Conservation (phyloP, 2,113 vertebrate genomes). For the Myocastor coypus region DNA sequence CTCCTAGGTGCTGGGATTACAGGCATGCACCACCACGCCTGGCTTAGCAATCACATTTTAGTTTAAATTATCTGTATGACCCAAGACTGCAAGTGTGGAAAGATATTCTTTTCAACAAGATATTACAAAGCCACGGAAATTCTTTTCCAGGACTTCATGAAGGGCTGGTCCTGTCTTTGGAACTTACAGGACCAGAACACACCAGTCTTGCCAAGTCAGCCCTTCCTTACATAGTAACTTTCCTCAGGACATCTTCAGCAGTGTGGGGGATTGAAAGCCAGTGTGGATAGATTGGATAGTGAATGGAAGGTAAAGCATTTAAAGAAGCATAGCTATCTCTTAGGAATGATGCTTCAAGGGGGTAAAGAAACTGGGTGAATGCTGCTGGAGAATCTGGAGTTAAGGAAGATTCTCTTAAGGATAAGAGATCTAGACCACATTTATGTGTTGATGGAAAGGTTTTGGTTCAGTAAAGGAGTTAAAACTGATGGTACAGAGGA, state of each 20-base stretch:
- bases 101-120: background rate
- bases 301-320: background rate
- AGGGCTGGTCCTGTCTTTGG: background rate
- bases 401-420: conserved; percentile 1
- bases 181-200: background rate
- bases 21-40: too few relatives aligned
- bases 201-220: background rate
- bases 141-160: background rate
- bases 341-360: background rate
- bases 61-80: background rate
- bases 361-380: background rate
- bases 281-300: background rate
- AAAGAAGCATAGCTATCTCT: background rate
- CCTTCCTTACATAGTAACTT: background rate
- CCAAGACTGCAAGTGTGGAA: background rate
- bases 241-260: background rate
- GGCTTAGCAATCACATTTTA: conserved; percentile 3
- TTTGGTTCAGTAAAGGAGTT: background rate
- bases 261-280: background rate
- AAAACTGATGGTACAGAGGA: background rate
- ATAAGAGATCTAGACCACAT: background rate
- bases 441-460: conserved; percentile 4
- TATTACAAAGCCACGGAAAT: background rate
- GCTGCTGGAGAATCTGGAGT: conserved; percentile 10
- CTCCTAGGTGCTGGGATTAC: too few relatives aligned